Conservation (phyloP, 1,140 invertebrate genomes). For the Heliconius melpomene region DNA sequence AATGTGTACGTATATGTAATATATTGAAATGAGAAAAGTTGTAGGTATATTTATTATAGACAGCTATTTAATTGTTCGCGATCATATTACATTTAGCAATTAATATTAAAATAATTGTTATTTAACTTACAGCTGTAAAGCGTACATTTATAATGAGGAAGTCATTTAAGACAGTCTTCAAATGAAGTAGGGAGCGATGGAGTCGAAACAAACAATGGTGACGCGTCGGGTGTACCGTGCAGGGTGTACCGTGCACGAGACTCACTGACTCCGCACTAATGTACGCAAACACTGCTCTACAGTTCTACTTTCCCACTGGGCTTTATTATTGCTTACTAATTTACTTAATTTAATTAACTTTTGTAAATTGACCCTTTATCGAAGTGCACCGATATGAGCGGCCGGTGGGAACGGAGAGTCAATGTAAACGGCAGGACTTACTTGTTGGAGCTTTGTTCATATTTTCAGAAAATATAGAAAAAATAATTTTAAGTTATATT, state of each 20-base stretch:
- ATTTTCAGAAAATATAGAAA: too few species aligned
- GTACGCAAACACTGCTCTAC: slow-evolving; percentile 11
- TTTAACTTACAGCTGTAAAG: too few species aligned
- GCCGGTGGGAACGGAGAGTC: neutral
- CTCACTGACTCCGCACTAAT: slow-evolving; percentile 23
- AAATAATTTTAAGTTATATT: too few species aligned
- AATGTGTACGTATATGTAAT: too few species aligned
- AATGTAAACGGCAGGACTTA: neutral
- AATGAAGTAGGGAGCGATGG: neutral
- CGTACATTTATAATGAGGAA: neutral
- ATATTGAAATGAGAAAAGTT: too few species aligned
- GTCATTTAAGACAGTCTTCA: neutral
- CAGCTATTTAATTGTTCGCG: neutral
- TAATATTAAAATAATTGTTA: too few species aligned
- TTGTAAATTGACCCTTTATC: slow-evolving; percentile 7
- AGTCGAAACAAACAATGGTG: neutral
- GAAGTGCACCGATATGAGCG: neutral
- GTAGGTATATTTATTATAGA: too few species aligned
- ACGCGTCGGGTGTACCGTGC: too few species aligned
- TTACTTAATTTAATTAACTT: slow-evolving; percentile 6
- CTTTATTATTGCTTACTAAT: neutral
- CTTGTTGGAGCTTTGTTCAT: too few species aligned
- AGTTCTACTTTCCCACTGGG: neutral
- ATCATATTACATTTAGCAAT: too few species aligned
- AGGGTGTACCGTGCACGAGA: neutral